Conservation (phyloP, 2,113 vertebrate species). For the Pardalotus punctatus region DNA sequence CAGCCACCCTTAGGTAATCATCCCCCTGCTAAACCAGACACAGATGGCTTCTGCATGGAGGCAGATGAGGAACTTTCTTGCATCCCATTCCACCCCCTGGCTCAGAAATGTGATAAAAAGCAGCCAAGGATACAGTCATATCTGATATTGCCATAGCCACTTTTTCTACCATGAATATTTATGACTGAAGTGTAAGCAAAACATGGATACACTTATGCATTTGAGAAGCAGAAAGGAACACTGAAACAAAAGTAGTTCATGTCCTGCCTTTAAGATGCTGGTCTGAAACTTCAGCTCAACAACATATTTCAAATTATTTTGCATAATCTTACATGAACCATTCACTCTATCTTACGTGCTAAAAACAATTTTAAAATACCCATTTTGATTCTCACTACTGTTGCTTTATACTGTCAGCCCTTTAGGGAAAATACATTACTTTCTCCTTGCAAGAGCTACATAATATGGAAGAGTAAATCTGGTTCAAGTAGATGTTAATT, state of each 20-base stretch:
- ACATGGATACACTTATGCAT: not conserved
- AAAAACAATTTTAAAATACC: not conserved
- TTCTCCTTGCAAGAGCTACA: not conserved
- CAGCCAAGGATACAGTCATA: not conserved
- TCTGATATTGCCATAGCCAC: not conserved
- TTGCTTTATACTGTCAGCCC: not conserved
- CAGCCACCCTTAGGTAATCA: not conserved
- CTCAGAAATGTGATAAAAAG: not conserved
- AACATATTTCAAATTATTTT: not conserved
- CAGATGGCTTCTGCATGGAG: not conserved
- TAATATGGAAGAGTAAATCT: not conserved
- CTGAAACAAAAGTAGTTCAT: not conserved
- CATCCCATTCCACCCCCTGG: not conserved
- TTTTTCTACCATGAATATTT: not conserved
- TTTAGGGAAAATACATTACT: not conserved
- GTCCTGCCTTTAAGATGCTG: not conserved
- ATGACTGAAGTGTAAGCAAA: not conserved
- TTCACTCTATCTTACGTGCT: not conserved
- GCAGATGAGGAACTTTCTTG: not conserved
- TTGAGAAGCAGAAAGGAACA: not conserved
- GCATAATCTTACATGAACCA: not conserved
- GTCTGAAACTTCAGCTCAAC: not conserved
- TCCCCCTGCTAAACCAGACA: not conserved
- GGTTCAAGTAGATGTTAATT: not conserved
- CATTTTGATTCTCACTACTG: not conserved